Conservation (phyloP, 2,888 invertebrate species). For the Buathra laborator region DNA sequence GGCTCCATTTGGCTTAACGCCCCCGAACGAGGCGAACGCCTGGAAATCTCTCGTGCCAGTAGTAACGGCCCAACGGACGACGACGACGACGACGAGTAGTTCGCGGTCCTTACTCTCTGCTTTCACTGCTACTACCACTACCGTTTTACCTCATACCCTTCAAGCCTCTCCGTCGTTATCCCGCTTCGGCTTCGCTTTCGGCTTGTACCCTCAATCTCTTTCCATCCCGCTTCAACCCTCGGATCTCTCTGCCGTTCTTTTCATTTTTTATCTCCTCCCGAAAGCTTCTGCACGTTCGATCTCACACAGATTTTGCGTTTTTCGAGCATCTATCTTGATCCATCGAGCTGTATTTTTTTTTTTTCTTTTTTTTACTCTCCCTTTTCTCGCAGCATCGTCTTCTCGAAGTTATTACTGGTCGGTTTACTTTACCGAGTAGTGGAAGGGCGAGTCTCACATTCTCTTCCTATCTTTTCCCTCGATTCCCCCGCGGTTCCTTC, state of each 20-base stretch:
- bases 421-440: conserved; percentile 83
- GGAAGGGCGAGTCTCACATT: conserved; percentile 68
- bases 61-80: conserved; percentile 47
- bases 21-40: conserved; percentile 47
- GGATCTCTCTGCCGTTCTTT: neutral
- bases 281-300: conserved; percentile 30
- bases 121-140: conserved; percentile 15
- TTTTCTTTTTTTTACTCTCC: conserved; percentile 31
- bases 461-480: conserved; percentile 41
- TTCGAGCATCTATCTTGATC: conserved; percentile 6
- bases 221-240: neutral
- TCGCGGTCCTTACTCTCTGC: conserved; percentile 35
- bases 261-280: conserved; percentile 17
- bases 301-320: conserved; percentile 33
- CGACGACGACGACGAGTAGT: conserved; percentile 35
- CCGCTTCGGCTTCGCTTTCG: conserved; percentile 46
- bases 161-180: conserved; percentile 8
- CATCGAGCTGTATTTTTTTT: conserved; percentile 68
- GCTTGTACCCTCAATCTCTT: conserved; percentile 22
- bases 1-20: conserved; percentile 60
- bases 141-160: neutral
- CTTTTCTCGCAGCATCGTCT: conserved; percentile 27
- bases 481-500: conserved; percentile 75
- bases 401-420: conserved; percentile 80
- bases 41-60: conserved; percentile 42